Percentiles rank a stretch among this genome's conserved stretches.
These are phyloP conservation scores for Sylvicola cinctus DNA, from an alignment of 2,888 invertebrate species.

Conservation along the genomic window DNA sequence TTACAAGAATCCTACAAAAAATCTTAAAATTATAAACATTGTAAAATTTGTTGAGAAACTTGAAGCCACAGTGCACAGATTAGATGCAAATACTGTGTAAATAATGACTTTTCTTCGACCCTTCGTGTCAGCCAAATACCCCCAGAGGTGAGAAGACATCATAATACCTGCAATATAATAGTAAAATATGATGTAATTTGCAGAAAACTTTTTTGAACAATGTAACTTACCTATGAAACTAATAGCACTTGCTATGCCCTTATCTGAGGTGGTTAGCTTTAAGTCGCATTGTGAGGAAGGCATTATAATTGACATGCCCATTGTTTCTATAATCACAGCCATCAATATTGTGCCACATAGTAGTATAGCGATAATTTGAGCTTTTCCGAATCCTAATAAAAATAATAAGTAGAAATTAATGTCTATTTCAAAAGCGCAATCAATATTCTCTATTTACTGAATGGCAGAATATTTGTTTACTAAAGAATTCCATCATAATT, in stretches of 20 bases:
- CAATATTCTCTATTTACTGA: no score
- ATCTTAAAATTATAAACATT: conserved; percentile 30
- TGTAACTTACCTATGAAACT: conserved; percentile 37
- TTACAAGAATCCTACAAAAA: conserved; percentile 32
- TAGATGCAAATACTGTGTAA: conserved; percentile 27
- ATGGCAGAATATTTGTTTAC: no score
- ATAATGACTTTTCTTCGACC: conserved; percentile 29
- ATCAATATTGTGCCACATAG: conserved; percentile 39
- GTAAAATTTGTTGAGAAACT: conserved; percentile 29
- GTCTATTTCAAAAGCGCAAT: no score
- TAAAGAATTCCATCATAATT: no score
- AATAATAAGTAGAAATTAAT: background rate
- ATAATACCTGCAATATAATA: conserved; percentile 25
- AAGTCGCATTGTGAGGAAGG: conserved; percentile 53
- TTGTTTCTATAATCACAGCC: conserved; percentile 47
- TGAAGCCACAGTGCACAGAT: conserved; percentile 27
- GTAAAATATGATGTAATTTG: conserved; percentile 5
- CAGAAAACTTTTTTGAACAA: background rate
- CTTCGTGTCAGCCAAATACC: conserved; percentile 32
- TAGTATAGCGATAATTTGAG: conserved; percentile 36
- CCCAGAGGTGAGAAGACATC: conserved; percentile 35
- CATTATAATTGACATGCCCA: conserved; percentile 43
- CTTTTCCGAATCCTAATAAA: conserved; percentile 36
- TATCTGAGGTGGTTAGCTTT: conserved; percentile 30
- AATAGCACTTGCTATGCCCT: conserved; percentile 41